A percentile compares a stretch with the other conserved stretches of the same genome.
phyloP scores from a whole-genome alignment of 2,113 vertebrate genomes.

The Ceyx margarethae region DNA sequence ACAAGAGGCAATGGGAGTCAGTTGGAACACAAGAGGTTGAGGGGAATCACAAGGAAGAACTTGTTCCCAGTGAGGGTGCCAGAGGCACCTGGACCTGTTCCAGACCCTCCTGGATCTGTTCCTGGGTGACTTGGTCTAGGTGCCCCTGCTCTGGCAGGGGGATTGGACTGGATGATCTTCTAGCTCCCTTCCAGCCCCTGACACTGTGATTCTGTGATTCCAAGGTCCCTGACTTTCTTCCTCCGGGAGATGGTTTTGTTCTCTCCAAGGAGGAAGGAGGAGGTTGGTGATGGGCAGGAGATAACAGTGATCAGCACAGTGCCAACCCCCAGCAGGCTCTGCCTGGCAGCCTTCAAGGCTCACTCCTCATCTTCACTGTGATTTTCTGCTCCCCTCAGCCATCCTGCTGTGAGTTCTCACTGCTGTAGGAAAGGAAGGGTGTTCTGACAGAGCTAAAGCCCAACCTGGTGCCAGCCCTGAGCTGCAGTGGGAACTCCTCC shows the following conservation, averaged over 20 bases:
- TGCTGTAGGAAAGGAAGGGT: conserved; percentile 46
- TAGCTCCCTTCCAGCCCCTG: too few species aligned
- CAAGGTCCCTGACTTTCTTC: not conserved
- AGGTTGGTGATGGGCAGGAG: not conserved
- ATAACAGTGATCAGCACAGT: not conserved
- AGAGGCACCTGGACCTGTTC: too few species aligned
- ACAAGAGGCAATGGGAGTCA: too few species aligned
- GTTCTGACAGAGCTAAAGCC: conserved; percentile 40
- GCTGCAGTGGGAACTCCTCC: not conserved
- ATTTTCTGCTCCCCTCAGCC: not conserved
- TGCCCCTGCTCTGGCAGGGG: too few species aligned
- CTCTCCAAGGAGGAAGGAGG: not conserved
- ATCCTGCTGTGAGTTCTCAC: not conserved
- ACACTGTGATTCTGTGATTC: not conserved
- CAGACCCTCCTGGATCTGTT: too few species aligned
- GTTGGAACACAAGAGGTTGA: too few species aligned
- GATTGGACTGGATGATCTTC: too few species aligned
- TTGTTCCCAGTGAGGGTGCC: too few species aligned
- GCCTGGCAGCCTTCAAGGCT: not conserved
- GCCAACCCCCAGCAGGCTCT: not conserved
- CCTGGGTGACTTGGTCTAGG: too few species aligned
- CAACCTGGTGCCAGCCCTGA: not conserved
- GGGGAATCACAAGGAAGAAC: too few species aligned
- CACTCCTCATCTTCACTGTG: not conserved
- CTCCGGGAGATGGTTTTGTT: not conserved